Evolutionary conservation across 1,140 invertebrate genomes (phyloP), one percentile per base, ranked within the genome.

Genomic region (Pseudomyrmex dendroicus): DNA sequence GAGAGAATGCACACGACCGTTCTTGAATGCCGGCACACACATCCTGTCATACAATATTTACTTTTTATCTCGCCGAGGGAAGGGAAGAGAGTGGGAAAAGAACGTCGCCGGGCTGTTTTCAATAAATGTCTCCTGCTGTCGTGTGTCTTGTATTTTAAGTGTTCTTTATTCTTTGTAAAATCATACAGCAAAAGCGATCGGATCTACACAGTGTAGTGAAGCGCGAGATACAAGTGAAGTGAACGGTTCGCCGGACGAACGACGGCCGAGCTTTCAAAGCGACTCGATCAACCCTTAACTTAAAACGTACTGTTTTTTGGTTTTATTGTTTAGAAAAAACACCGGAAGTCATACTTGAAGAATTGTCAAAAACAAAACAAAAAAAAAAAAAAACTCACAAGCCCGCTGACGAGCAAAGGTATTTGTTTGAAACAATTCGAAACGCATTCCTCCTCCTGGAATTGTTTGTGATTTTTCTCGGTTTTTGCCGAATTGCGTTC

Each of bases 91-190:
- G 35, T 35, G 35, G 35, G 35, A 7, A 35, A 52, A 7, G 50
- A 13, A 52, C 13, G 50, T 10, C 13, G 7, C 9, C 72, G 76
- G 54, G 35, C 15, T 59, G 20, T 59, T 35, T 35, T 80, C 67
- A 84, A 86, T 70, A 68, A 84, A 87, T 35, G 35, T 35, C 64
- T 17, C 10, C 50, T 78, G 8, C 72, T 59, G 54, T 73, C 73
- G 72, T 86, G 83, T 87, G 50, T 84, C 84, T 77, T 35, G 35
- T 35, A 35, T 77, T 52, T 68, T 88, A 88, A 77, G 86, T 88
- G 86, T 87, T 90, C 74, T 90, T 90, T 90, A 91, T 91, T 89
- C 89, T 89, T 91, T 86, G 84, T 86, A 91, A 91, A 91, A 90
- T 90, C 84, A 91, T 91, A 91, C 90, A 91, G 90, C 78, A 73